Percentiles rank a stretch among this genome's conserved stretches.
Evolutionary conservation across 2,113 vertebrate genomes (phyloP).

Genomic region (Balaenoptera acutorostrata): DNA sequence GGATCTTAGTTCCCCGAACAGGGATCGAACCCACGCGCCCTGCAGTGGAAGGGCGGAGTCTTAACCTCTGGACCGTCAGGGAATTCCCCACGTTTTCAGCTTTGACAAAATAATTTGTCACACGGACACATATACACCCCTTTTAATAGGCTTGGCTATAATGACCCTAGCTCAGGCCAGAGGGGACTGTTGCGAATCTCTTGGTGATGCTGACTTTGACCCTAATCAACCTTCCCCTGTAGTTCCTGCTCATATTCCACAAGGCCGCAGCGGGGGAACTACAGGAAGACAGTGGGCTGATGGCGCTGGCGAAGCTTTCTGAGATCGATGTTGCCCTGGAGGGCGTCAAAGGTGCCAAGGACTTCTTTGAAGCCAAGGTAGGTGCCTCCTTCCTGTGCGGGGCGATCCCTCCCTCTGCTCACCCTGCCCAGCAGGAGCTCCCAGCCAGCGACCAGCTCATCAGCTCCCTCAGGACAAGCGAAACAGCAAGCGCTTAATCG

Average conservation of each 20-base stretch:
- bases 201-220: rapidly evolving
- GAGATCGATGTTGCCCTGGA: conserved; percentile 94
- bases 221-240: not conserved
- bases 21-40: not conserved
- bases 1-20: not conserved
- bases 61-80: not conserved
- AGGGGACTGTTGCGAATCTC: not conserved
- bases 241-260: conserved; percentile 96
- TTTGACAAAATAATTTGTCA: not conserved
- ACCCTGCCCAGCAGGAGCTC: not conserved
- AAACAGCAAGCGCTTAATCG: rapidly evolving
- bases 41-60: not conserved
- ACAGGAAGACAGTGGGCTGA: conserved; percentile 92
- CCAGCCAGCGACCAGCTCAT: not conserved
- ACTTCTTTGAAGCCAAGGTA: conserved; percentile 98
- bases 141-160: not conserved
- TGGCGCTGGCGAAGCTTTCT: conserved; percentile 92
- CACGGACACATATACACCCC: rapidly evolving
- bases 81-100: not conserved
- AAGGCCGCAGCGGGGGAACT: conserved; percentile 92
- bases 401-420: rapidly evolving
- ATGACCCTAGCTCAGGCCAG: rapidly evolving
- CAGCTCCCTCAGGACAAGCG: not conserved
- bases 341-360: conserved; percentile 93
- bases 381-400: not conserved